Evolutionary conservation across 2,888 invertebrate genomes (phyloP).

Genomic region (Liodrosophila aerea): DNA sequence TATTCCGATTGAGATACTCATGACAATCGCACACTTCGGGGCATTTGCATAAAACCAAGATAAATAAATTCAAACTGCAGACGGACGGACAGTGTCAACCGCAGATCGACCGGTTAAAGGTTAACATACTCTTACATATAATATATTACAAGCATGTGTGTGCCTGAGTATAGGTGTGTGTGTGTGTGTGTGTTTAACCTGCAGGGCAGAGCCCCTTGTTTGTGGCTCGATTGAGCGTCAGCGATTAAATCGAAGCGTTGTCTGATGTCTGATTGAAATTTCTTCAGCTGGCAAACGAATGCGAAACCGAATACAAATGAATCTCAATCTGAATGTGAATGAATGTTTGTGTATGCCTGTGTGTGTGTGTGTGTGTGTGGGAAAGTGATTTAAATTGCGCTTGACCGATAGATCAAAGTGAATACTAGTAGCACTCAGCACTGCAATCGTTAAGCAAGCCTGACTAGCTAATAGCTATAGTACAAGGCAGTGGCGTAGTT

Average conservation of each 20-base stretch:
- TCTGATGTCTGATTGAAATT: conserved; percentile 58
- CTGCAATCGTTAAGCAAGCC: not conserved
- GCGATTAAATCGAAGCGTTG: conserved; percentile 33
- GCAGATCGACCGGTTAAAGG: conserved; percentile 64
- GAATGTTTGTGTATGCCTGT: not conserved
- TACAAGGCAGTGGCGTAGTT: no score
- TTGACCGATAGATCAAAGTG: conserved; percentile 25
- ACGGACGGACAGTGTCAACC: conserved; percentile 45
- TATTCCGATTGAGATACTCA: conserved; percentile 32
- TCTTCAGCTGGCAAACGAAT: conserved; percentile 42
- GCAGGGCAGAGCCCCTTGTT: conserved; percentile 32
- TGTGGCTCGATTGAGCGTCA: conserved; percentile 2
- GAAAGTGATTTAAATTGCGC: conserved; percentile 39
- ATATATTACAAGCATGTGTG: conserved; percentile 8
- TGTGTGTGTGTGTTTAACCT: conserved; percentile 7
- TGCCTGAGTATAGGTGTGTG: conserved; percentile 2
- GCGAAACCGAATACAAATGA: conserved; percentile 24
- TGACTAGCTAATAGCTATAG: not conserved
- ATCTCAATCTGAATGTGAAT: conserved; percentile 3
- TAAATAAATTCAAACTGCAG: conserved; percentile 54
- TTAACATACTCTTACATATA: conserved; percentile 43
- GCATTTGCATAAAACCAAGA: conserved; percentile 62
- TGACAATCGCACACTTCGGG: conserved; percentile 53
- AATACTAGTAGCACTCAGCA: no score
- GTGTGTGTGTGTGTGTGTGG: conserved; percentile 3